These are phyloP conservation scores for Troilus luridus DNA, from an alignment of 2,888 invertebrate genomes.

Conservation along the genomic window DNA sequence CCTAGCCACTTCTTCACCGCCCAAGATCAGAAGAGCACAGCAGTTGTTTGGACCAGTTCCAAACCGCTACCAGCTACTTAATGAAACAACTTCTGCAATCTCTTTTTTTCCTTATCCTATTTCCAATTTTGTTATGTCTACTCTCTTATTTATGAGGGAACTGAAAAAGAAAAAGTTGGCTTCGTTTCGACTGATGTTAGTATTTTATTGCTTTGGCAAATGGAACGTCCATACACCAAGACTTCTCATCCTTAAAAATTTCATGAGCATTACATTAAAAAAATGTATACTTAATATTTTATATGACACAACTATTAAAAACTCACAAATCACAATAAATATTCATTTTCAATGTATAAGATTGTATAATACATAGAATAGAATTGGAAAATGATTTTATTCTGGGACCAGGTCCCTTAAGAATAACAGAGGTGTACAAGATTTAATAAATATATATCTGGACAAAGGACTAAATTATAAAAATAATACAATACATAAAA, in stretches of 20 bases:
- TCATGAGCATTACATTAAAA: too few relatives aligned
- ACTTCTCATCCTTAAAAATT: background rate
- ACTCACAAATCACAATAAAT: too few relatives aligned
- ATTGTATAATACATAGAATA: too few relatives aligned
- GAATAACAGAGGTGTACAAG: too few relatives aligned
- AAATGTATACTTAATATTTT: too few relatives aligned
- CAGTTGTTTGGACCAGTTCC: background rate
- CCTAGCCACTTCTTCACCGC: background rate
- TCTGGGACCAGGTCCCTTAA: too few relatives aligned
- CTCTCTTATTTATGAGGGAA: background rate
- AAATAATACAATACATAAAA: too few relatives aligned
- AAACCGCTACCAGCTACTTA: background rate
- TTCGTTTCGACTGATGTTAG: background rate
- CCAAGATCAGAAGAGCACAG: background rate
- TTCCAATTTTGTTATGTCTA: background rate
- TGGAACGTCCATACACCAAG: background rate
- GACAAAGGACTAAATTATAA: too few relatives aligned
- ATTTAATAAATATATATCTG: too few relatives aligned
- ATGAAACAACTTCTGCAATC: conserved; percentile 18
- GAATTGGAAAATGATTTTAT: too few relatives aligned
- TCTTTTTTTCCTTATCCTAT: background rate
- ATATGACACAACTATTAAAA: too few relatives aligned
- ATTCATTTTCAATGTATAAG: too few relatives aligned
- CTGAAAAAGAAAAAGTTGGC: background rate
- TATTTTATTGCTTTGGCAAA: background rate